Evolutionary conservation across 2,888 invertebrate genomes (phyloP), one percentile per base, ranked within the genome.

Genomic region (Anoplius nigerrimus): DNA sequence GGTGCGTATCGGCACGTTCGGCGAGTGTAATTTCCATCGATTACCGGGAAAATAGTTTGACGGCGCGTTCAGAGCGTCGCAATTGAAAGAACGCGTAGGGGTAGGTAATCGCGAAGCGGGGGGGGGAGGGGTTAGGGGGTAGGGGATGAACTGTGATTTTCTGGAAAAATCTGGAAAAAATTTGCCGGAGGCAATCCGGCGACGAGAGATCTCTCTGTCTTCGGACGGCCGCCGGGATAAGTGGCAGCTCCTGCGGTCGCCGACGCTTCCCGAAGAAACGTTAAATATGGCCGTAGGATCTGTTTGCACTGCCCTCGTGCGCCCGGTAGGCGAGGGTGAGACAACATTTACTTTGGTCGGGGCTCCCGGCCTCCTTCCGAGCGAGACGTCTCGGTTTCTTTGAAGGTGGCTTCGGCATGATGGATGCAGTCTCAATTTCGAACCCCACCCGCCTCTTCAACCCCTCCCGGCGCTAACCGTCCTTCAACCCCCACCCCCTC

Each of bases 271-370:
- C 69, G 57, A 60, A 68, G 69, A 74, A 79, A 79, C 71, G 74
- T 81, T 81, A 80, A 82, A 76, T 75, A 74, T 77, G 75, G 43
- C 70, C 71, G 77, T 73, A 75, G 73, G 74, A 80, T 71, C 75
- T 75, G 77, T 81, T 81, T 78, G 75, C 80, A 66, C 69, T 78
- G 72, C 66, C 70, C 64, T 72, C 70, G 73, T 78, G 68, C 62
- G 71, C 67, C 71, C 74, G 52, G 76, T 54, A 63, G 63, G 70
- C 79, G 72, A 77, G 77, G n/a, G 72, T 80, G 69, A 76, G 76
- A 80, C 77, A 77, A 80, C 80, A 80, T 82, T 81, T 81, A 77
- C 80, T 69, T 72, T 75, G 74, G 75, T 62, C 70, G 69, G 62
- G 57, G n/a, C n/a, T n/a, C n/a, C n/a, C 56, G 51, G 52, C 24